Evolutionary conservation across 2,113 vertebrate genomes (phyloP).

Genomic region (Abramis brama): DNA sequence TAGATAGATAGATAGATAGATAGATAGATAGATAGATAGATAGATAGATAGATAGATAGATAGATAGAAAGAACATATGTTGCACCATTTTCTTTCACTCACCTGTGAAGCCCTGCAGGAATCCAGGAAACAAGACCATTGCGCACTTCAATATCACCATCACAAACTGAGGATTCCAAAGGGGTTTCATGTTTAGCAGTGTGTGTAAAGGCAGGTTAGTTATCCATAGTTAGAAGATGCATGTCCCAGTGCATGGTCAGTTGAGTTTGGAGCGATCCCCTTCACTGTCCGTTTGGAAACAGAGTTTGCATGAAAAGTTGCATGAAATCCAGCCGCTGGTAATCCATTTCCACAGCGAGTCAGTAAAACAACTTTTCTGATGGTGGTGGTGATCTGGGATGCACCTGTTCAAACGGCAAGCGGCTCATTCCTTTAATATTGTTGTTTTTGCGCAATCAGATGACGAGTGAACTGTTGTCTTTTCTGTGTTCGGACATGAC

Average conservation of each 20-base stretch:
- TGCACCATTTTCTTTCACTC: slow-evolving; percentile 10
- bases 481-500: neutral
- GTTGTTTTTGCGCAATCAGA: neutral
- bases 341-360: neutral
- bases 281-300: slow-evolving; percentile 2
- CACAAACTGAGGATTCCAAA: slow-evolving; percentile 32
- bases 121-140: slow-evolving; percentile 52
- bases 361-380: neutral
- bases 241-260: slow-evolving; percentile 17
- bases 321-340: neutral
- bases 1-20: slow-evolving; percentile 54
- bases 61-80: neutral
- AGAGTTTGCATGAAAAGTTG: neutral
- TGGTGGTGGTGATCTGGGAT: neutral
- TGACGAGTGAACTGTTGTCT: neutral
- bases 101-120: slow-evolving; percentile 67
- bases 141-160: slow-evolving; percentile 59
- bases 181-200: slow-evolving; percentile 45
- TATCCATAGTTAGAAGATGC: slow-evolving; percentile 12
- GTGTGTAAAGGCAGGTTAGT: neutral
- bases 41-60: slow-evolving; percentile 9
- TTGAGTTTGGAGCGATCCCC: neutral
- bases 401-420: slow-evolving; percentile 28
- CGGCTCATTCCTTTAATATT: neutral
- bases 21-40: slow-evolving; percentile 33